Conservation (phyloP, 2,113 vertebrate species). For the Oryctolagus cuniculus region DNA sequence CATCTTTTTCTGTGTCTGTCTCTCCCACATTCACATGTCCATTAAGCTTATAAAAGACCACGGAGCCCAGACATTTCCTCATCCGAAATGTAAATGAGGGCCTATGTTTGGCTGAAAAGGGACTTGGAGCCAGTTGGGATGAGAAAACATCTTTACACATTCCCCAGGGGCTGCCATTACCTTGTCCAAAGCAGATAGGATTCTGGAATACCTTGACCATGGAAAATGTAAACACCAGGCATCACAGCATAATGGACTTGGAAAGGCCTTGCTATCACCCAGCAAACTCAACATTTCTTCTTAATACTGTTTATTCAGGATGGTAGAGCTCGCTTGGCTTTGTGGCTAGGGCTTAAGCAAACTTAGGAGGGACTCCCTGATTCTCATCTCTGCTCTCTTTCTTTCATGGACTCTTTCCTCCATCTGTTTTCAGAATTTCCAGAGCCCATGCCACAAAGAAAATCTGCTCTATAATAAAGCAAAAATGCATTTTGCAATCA, state of each 20-base stretch:
- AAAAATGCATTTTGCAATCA: background rate
- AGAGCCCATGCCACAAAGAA: background rate
- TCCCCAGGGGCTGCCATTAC: background rate
- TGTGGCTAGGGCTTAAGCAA: background rate
- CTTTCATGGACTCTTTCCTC: background rate
- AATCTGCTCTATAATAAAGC: background rate
- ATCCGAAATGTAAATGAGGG: conserved; percentile 77
- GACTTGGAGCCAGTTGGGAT: background rate
- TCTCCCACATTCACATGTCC: conserved; percentile 74
- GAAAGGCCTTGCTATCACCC: background rate
- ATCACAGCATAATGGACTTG: background rate
- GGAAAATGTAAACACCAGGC: background rate
- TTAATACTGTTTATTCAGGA: background rate
- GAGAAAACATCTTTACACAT: conserved; percentile 47
- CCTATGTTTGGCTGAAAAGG: conserved; percentile 29
- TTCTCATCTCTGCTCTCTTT: background rate
- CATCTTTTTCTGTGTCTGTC: conserved; percentile 79
- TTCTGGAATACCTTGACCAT: background rate
- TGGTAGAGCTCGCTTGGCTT: background rate
- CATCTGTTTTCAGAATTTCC: background rate
- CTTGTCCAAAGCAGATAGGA: background rate
- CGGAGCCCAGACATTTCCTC: conserved; percentile 72
- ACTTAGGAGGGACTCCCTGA: background rate
- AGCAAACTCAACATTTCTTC: background rate
- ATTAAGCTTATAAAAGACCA: conserved; percentile 72